Evolutionary conservation across 2,888 invertebrate species (phyloP).

Genomic region (Lydus trimaculatus): DNA sequence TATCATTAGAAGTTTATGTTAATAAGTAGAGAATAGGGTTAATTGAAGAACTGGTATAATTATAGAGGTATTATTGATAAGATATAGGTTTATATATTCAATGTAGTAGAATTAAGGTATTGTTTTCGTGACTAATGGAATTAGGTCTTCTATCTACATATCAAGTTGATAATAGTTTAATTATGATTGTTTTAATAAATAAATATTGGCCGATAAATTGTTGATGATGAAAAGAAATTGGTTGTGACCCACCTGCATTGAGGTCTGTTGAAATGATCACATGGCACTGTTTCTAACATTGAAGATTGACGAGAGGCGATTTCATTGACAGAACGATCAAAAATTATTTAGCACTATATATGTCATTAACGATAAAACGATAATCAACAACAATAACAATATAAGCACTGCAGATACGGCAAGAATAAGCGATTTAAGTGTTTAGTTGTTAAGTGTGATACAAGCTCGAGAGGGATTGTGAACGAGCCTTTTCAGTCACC

Average conservation of each 20-base stretch:
- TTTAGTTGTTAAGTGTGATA: conserved; percentile 47
- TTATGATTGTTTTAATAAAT: not conserved
- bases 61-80: not conserved
- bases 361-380: conserved; percentile 35
- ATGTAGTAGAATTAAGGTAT: not conserved
- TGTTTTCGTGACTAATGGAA: conserved; percentile 4
- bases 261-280: conserved; percentile 53
- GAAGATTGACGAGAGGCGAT: conserved; percentile 47
- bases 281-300: conserved; percentile 55
- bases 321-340: conserved; percentile 48
- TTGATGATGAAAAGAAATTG: conserved; percentile 32
- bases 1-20: not conserved
- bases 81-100: not conserved
- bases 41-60: not conserved
- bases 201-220: not conserved
- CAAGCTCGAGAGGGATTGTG: conserved; percentile 47
- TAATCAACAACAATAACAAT: conserved; percentile 40
- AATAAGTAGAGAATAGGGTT: not conserved
- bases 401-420: conserved; percentile 51
- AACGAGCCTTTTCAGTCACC: conserved; percentile 56
- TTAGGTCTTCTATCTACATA: not conserved
- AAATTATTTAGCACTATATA: conserved; percentile 35
- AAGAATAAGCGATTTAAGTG: conserved; percentile 48
- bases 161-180: not conserved
- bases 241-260: conserved; percentile 54